Conservation (phyloP, 2,888 invertebrate species). For the Scrobipalpa atriplicella region DNA sequence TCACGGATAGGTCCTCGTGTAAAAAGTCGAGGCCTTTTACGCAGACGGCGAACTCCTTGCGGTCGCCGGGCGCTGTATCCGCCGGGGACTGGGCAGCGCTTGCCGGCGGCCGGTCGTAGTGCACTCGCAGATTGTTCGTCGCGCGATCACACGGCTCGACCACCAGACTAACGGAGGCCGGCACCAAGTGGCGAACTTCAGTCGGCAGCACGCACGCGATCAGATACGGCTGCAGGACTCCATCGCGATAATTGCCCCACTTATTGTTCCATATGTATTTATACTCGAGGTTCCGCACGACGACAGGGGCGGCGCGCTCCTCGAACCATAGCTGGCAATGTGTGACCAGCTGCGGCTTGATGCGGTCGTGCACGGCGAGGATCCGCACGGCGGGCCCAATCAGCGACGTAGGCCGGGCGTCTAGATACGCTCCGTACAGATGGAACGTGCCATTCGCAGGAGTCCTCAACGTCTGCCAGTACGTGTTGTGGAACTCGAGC, state of each 20-base stretch:
- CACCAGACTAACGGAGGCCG: conserved; percentile 93
- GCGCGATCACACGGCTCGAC: conserved; percentile 93
- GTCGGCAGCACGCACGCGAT: conserved; percentile 94
- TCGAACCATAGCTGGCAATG: conserved; percentile 96
- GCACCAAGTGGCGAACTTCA: conserved; percentile 87
- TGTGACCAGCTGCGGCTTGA: conserved; percentile 91
- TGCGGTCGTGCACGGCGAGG: conserved; percentile 94
- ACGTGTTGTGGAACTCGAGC: conserved; percentile 95
- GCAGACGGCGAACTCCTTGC: conserved; percentile 94
- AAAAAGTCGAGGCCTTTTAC: conserved; percentile 97
- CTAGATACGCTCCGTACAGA: conserved; percentile 94
- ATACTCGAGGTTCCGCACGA: conserved; percentile 93
- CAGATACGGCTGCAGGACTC: conserved; percentile 95
- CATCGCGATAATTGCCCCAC: conserved; percentile 97
- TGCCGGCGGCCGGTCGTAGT: conserved; percentile 86
- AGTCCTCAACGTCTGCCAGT: conserved; percentile 94
- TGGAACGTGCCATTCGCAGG: conserved; percentile 94
- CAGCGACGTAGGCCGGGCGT: conserved; percentile 88
- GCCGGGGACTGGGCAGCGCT: conserved; percentile 60
- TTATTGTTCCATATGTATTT: conserved; percentile 97
- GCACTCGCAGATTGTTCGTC: conserved; percentile 92
- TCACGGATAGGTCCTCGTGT: conserved; percentile 94
- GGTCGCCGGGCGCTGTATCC: conserved; percentile 61
- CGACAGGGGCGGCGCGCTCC: conserved; percentile 90
- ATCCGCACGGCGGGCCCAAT: conserved; percentile 93